Evolutionary conservation across 2,888 invertebrate genomes (phyloP).

Genomic region (Steinernema hermaphroditum): DNA sequence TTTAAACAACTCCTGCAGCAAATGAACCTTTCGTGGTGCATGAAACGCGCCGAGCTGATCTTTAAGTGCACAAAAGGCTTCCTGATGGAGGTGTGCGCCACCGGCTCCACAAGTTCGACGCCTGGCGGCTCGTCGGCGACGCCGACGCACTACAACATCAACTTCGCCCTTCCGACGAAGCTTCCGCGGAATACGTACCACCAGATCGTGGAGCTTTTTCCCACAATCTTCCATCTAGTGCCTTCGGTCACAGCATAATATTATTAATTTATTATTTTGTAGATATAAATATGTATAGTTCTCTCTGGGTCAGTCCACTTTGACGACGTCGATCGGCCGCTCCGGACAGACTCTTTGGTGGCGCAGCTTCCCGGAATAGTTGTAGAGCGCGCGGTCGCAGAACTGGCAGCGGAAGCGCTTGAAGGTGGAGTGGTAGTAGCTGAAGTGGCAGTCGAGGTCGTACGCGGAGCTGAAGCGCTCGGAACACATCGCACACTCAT

Average conservation of each 20-base stretch:
- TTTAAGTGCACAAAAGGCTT: slow-evolving; percentile 99
- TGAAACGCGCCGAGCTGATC: slow-evolving; percentile 90
- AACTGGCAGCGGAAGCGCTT: slow-evolving; percentile 10
- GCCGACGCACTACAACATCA: slow-evolving; percentile 76
- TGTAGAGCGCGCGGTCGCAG: slow-evolving; percentile 27
- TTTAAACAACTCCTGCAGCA: slow-evolving; percentile 64
- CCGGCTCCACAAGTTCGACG: slow-evolving; percentile 36
- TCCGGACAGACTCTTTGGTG: slow-evolving; percentile 18
- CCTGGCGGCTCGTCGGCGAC: slow-evolving; percentile 32
- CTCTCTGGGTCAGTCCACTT: not conserved
- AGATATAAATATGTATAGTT: slow-evolving; percentile 15
- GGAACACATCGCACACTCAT: slow-evolving; percentile 17
- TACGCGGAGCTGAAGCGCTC: slow-evolving; percentile 16
- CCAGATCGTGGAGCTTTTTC: slow-evolving; percentile 82
- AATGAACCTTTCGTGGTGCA: slow-evolving; percentile 92
- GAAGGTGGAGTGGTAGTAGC: slow-evolving; percentile 15
- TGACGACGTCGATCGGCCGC: slow-evolving; percentile 2
- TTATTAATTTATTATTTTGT: slow-evolving; percentile 4
- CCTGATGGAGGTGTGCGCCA: slow-evolving; percentile 81
- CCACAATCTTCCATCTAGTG: slow-evolving; percentile 77
- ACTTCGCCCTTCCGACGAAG: slow-evolving; percentile 82
- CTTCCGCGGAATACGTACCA: slow-evolving; percentile 82
- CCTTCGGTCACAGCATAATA: slow-evolving; percentile 46
- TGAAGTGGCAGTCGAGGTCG: slow-evolving; percentile 21
- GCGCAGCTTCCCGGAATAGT: slow-evolving; percentile 25